A percentile compares a stretch with the other conserved stretches of the same genome.
Conservation (phyloP, 2,797 vertebrate genomes). For the Leuciscus waleckii region DNA sequence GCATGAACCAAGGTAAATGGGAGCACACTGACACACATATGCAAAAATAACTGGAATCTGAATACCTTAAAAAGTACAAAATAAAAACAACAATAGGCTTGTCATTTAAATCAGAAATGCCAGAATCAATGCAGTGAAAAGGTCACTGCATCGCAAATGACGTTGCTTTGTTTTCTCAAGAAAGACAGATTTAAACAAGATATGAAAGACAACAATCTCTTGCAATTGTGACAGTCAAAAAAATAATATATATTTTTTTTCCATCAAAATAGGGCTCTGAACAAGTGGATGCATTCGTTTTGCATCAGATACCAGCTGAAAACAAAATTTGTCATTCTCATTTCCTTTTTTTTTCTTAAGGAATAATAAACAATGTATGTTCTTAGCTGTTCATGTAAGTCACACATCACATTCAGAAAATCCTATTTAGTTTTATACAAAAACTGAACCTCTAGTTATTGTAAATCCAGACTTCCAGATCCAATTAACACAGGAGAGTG, state of each 20-base stretch:
- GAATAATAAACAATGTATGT: background rate
- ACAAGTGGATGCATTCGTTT: background rate
- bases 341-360: background rate
- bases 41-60: background rate
- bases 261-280: background rate
- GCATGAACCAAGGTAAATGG: constrained; percentile 1
- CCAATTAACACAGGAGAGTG: background rate
- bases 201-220: background rate
- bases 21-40: background rate
- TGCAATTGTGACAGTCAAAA: background rate
- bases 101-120: background rate
- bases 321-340: background rate
- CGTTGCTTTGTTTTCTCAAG: background rate
- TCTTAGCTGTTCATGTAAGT: background rate
- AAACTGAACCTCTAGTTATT: background rate
- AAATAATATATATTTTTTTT: background rate
- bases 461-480: background rate
- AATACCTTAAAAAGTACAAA: background rate
- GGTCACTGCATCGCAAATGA: constrained; percentile 10
- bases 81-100: background rate
- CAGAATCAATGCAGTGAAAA: background rate
- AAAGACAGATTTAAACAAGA: background rate
- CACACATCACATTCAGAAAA: background rate
- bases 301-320: background rate
- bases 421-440: background rate